Evolutionary conservation across 92 coral and sea anemone genomes (phyloP).

Genomic region (Epizoanthus stellaris): DNA sequence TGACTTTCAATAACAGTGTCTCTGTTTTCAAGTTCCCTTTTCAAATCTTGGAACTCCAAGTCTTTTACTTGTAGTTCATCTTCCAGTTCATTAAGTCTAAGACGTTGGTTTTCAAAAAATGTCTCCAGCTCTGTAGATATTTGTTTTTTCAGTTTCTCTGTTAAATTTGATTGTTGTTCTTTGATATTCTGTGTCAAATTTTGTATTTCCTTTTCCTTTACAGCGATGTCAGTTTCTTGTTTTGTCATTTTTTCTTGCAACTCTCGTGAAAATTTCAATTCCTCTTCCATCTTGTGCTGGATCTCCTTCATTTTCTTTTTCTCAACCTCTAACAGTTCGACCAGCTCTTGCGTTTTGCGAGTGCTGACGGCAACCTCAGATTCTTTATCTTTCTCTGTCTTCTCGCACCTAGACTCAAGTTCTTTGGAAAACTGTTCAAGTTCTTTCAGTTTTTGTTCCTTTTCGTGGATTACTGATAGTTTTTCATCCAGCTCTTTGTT

Average conservation of each 20-base stretch:
- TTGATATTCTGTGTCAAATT: conserved; percentile 17
- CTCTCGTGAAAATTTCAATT: conserved; percentile 29
- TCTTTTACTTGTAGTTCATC: conserved; percentile 28
- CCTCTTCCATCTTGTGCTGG: conserved; percentile 27
- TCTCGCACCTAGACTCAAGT: conserved; percentile 34
- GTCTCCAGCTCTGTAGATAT: conserved; percentile 54
- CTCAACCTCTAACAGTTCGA: conserved; percentile 33
- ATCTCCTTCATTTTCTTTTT: conserved; percentile 30
- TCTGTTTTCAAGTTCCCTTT: conserved; percentile 36
- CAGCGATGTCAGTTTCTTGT: not conserved
- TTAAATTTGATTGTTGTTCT: conserved; percentile 41
- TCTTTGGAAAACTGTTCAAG: conserved; percentile 36
- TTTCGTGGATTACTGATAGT: conserved; percentile 32
- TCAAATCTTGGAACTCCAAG: conserved; percentile 40
- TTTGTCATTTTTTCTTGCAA: conserved; percentile 48
- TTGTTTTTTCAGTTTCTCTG: conserved; percentile 48
- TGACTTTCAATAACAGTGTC: conserved; percentile 27
- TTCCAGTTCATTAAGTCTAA: conserved; percentile 55
- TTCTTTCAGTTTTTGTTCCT: conserved; percentile 49
- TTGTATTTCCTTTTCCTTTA: conserved; percentile 11
- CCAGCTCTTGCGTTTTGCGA: conserved; percentile 37
- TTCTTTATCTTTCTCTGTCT: conserved; percentile 35
- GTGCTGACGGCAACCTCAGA: conserved; percentile 24
- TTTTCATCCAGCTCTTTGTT: conserved; percentile 43
- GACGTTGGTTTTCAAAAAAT: conserved; percentile 59